phyloP scores from a whole-genome alignment of 2,888 invertebrate species.

The Scaptodrosophila latifasciaeformis region DNA sequence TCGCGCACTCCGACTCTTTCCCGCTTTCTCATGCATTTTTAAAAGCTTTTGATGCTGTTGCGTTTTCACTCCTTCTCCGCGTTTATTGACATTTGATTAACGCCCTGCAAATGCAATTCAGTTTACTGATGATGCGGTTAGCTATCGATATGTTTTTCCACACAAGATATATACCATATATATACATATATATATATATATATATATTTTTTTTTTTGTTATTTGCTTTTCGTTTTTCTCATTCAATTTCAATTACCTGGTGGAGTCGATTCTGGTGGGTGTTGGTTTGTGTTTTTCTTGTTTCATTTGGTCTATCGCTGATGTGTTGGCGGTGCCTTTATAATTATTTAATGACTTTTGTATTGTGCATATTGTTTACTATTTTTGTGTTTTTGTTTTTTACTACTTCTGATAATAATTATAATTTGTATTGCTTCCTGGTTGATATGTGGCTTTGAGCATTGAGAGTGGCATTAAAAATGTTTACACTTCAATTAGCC shows the following conservation, averaged over 20 bases:
- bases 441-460: background rate
- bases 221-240: too few species aligned
- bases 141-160: too few species aligned
- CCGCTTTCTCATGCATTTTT: background rate
- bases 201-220: too few species aligned
- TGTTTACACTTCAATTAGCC: constrained; percentile 60
- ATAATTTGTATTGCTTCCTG: background rate
- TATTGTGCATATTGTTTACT: background rate
- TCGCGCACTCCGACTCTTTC: too few species aligned
- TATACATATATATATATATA: too few species aligned
- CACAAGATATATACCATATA: too few species aligned
- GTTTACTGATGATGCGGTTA: too few species aligned
- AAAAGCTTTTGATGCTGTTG: background rate
- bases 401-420: background rate
- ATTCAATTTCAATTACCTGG: too few species aligned
- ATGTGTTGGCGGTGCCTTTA: background rate
- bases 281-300: too few species aligned
- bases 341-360: background rate
- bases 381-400: background rate
- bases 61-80: background rate
- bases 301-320: background rate
- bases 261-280: too few species aligned
- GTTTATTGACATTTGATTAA: background rate
- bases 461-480: constrained; percentile 20
- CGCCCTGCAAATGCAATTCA: background rate